Percentiles rank a stretch among this genome's conserved stretches.
Conservation (phyloP, 1,140 invertebrate species). For the Drosophila insularis region DNA sequence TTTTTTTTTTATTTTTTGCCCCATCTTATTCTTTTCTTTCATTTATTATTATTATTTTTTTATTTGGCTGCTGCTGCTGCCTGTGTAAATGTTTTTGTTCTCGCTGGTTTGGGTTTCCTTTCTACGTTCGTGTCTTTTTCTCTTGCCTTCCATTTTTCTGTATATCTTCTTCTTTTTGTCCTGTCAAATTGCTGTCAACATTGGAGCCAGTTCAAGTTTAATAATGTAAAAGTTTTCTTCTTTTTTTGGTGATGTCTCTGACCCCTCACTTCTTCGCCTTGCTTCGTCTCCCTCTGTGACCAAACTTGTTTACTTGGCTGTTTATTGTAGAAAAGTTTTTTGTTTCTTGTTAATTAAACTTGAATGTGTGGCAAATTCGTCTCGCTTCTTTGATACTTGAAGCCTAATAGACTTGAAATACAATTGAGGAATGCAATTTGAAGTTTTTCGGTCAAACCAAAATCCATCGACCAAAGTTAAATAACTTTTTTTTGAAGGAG, state of each 20-base stretch:
- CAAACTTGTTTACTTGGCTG: slow-evolving; percentile 45
- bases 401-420: slow-evolving; percentile 22
- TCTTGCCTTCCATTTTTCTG: slow-evolving; percentile 8
- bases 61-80: slow-evolving; percentile 37
- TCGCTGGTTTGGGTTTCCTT: slow-evolving; percentile 41
- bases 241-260: slow-evolving; percentile 6
- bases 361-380: slow-evolving; percentile 51
- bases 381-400: slow-evolving; percentile 36
- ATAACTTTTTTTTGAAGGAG: neutral
- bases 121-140: neutral
- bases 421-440: slow-evolving; percentile 2
- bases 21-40: slow-evolving; percentile 25
- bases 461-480: neutral
- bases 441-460: neutral
- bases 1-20: slow-evolving; percentile 5
- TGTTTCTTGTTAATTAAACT: slow-evolving; percentile 67
- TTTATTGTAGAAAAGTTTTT: slow-evolving; percentile 55
- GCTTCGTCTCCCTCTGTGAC: slow-evolving; percentile 15
- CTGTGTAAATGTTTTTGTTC: slow-evolving; percentile 53
- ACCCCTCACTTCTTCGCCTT: neutral
- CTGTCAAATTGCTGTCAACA: slow-evolving; percentile 77
- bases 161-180: slow-evolving; percentile 20
- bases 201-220: slow-evolving; percentile 54
- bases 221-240: slow-evolving; percentile 65
- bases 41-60: slow-evolving; percentile 60